A percentile compares a stretch with the other conserved stretches of the same genome.
These are phyloP conservation scores for Poicephalus meyeri DNA, from an alignment of 2,113 vertebrate species.

Conservation along the genomic window DNA sequence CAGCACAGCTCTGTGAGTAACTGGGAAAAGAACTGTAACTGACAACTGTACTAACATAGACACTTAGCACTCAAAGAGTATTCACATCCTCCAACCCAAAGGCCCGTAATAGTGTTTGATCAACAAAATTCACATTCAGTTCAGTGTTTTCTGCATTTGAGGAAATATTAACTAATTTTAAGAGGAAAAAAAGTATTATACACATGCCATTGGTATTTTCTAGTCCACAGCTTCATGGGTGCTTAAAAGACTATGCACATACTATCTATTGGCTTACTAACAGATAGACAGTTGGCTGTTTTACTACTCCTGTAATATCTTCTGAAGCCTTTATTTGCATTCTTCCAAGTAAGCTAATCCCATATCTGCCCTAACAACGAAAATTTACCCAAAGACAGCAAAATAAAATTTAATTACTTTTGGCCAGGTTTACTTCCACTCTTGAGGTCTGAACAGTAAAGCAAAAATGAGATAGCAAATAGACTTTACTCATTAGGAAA, in stretches of 20 bases:
- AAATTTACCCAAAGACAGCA: background rate
- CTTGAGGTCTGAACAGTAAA: background rate
- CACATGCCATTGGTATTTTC: background rate
- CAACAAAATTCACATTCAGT: background rate
- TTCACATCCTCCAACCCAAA: background rate
- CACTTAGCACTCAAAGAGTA: no score
- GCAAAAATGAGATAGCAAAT: background rate
- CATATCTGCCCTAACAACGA: background rate
- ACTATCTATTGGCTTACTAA: background rate
- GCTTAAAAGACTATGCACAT: background rate
- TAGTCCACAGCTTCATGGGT: background rate
- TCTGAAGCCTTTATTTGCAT: background rate
- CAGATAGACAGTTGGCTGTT: background rate
- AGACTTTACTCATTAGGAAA: background rate
- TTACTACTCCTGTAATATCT: background rate
- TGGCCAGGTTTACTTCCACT: background rate
- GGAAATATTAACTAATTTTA: background rate
- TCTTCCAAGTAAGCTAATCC: background rate
- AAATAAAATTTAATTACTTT: background rate
- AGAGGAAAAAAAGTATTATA: background rate
- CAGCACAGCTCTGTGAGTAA: background rate
- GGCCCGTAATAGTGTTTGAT: background rate
- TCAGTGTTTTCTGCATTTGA: background rate
- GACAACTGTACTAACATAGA: rapidly evolving
- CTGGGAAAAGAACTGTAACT: background rate